Percentiles rank a stretch among this genome's conserved stretches.
These are phyloP conservation scores for Actinernus sp. DNA, from an alignment of 92 coral and sea anemone species.

Conservation along the genomic window DNA sequence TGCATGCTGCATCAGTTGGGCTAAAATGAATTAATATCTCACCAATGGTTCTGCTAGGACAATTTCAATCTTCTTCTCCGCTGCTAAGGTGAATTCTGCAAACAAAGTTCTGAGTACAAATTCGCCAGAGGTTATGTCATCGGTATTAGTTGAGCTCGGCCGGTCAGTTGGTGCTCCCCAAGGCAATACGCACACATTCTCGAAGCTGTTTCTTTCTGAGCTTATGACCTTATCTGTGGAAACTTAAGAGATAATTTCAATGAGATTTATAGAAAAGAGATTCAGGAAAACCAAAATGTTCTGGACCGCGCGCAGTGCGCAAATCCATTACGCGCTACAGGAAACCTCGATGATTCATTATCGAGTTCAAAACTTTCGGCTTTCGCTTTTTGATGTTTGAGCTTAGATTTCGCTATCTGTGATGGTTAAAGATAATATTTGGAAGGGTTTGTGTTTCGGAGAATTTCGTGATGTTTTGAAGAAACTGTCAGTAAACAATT, in stretches of 20 bases:
- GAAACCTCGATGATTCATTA: no score
- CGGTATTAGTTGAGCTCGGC: slow-evolving; percentile 46
- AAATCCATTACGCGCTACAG: no score
- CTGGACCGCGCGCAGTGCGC: no score
- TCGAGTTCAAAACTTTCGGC: no score
- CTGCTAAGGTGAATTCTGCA: slow-evolving; percentile 88
- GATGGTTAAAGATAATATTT: no score
- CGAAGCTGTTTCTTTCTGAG: slow-evolving; percentile 45
- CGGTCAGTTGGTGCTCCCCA: slow-evolving; percentile 85
- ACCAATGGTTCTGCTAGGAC: slow-evolving; percentile 95
- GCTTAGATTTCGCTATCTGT: no score
- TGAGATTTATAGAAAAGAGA: background rate
- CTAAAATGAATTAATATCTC: no score
- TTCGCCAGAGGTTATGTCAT: slow-evolving; percentile 93
- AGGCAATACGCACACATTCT: slow-evolving; percentile 70
- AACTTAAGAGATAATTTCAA: slow-evolving; percentile 6
- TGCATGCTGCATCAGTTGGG: no score
- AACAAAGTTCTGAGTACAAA: slow-evolving; percentile 93
- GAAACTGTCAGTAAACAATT: background rate
- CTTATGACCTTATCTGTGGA: slow-evolving; percentile 56
- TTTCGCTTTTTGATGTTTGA: no score
- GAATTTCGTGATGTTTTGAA: background rate
- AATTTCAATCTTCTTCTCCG: slow-evolving; percentile 92
- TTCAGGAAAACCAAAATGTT: background rate
- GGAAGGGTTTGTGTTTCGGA: background rate